A percentile compares a stretch with the other conserved stretches of the same genome.
phyloP scores from a whole-genome alignment of 2,797 vertebrate species.

The Loris lydekkerianus region DNA sequence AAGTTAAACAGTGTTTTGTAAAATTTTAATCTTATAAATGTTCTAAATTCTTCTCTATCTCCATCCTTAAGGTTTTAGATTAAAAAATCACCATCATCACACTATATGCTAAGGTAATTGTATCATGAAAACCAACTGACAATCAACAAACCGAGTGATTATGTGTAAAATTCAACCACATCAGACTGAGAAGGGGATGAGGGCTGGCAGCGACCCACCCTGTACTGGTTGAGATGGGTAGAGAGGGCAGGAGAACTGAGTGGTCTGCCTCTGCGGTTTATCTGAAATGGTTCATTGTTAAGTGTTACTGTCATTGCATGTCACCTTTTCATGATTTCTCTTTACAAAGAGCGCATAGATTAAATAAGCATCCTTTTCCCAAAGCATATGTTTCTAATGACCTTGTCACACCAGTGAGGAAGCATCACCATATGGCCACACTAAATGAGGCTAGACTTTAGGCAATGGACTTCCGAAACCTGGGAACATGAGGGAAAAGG shows the following conservation, averaged over 20 bases:
- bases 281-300: conserved; percentile 48
- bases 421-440: conserved; percentile 47
- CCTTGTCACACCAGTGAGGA: conserved; percentile 52
- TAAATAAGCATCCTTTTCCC: conserved; percentile 63
- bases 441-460: conserved; percentile 46
- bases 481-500: not conserved
- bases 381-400: conserved; percentile 70
- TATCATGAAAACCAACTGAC: conserved; percentile 62
- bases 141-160: conserved; percentile 6
- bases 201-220: not conserved
- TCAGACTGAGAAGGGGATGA: not conserved
- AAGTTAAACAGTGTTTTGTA: not conserved
- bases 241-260: not conserved
- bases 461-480: not conserved
- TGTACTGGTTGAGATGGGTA: not conserved
- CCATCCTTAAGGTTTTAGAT: not conserved
- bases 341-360: conserved; percentile 19
- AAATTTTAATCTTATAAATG: conserved; percentile 28
- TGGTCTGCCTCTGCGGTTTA: not conserved
- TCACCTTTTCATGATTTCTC: conserved; percentile 1
- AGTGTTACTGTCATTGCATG: not conserved
- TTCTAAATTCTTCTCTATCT: not conserved
- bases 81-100: conserved; percentile 62
- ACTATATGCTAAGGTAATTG: conserved; percentile 20
- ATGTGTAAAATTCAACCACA: conserved; percentile 18